phyloP scores from a whole-genome alignment of 2,797 vertebrate genomes.

The Sebastes oblongus region DNA sequence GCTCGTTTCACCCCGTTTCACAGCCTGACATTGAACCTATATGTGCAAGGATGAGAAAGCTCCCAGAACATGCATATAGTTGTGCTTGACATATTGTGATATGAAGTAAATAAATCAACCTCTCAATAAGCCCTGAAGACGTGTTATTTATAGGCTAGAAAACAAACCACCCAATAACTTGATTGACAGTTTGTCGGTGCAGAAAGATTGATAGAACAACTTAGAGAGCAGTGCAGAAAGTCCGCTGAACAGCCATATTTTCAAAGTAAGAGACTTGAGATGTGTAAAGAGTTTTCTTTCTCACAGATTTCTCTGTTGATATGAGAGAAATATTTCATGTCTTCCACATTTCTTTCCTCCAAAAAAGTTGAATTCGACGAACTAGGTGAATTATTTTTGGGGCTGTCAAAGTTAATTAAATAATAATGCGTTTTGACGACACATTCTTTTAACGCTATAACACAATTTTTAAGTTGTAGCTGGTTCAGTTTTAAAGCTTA shows the following conservation, averaged over 20 bases:
- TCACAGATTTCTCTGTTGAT: neutral
- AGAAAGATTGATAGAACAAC: neutral
- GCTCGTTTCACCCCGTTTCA: neutral
- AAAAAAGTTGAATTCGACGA: neutral
- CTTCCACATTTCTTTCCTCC: neutral
- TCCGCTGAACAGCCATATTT: neutral
- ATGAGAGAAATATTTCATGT: neutral
- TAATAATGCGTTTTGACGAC: no score
- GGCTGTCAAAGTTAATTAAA: no score
- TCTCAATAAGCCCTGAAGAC: neutral
- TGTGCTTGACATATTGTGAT: neutral
- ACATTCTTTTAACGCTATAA: no score
- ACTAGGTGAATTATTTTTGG: neutral
- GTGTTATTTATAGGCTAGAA: neutral
- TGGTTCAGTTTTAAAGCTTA: no score
- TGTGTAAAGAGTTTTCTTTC: neutral
- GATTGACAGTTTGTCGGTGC: neutral
- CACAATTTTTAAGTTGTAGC: rapidly evolving
- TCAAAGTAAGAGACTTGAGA: neutral
- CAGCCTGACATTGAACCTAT: constrained; percentile 26
- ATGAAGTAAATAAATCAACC: neutral
- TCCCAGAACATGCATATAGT: neutral
- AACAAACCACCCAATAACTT: neutral
- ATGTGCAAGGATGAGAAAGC: neutral
- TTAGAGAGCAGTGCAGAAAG: neutral